A percentile compares a stretch with the other conserved stretches of the same genome.
These are phyloP conservation scores for Endomychus coccineus DNA, from an alignment of 2,888 invertebrate species.

Conservation along the genomic window DNA sequence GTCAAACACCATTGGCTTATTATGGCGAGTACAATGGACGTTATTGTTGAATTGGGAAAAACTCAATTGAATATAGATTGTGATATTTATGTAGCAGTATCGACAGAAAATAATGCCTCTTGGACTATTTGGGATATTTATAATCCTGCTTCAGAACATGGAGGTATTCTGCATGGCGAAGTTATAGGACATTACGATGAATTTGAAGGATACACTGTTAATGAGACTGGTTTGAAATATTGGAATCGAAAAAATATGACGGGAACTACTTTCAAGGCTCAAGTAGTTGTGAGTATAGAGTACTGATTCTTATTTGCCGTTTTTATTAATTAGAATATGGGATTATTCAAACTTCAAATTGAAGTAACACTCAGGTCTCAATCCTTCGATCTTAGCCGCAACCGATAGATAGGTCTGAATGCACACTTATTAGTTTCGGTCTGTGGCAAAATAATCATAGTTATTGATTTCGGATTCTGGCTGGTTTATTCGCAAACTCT, in stretches of 20 bases:
- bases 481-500: no score
- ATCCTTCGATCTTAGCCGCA: no score
- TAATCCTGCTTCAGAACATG: slow-evolving; percentile 27
- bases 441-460: no score
- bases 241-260: slow-evolving; percentile 31
- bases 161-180: slow-evolving; percentile 22
- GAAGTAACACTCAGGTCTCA: no score
- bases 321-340: background rate
- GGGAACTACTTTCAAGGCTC: slow-evolving; percentile 28
- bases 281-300: slow-evolving; percentile 28
- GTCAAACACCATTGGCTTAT: slow-evolving; percentile 31
- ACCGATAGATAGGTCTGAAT: no score
- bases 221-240: slow-evolving; percentile 22
- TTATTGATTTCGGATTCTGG: no score
- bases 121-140: slow-evolving; percentile 25
- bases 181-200: slow-evolving; percentile 23
- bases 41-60: slow-evolving; percentile 21
- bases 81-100: slow-evolving; percentile 25
- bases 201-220: slow-evolving; percentile 18
- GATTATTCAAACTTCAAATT: no score
- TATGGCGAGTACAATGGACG: slow-evolving; percentile 13
- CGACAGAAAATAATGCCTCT: slow-evolving; percentile 5
- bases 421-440: no score
- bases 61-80: slow-evolving; percentile 27
- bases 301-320: background rate